Evolutionary conservation across 2,797 vertebrate genomes (phyloP).

Genomic region (Tangara arthus): DNA sequence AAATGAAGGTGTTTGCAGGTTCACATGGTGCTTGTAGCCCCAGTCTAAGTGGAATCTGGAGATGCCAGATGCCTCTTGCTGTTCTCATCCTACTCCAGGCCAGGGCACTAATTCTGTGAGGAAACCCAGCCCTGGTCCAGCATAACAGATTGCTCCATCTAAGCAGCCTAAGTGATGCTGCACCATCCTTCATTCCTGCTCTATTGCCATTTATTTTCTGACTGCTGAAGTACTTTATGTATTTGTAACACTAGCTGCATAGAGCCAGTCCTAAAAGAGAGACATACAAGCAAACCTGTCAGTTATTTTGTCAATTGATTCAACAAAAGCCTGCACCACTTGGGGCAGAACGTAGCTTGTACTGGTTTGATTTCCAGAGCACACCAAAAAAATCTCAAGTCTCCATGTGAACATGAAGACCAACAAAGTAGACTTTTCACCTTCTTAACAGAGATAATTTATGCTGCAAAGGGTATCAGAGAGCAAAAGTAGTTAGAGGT

Average conservation of each 20-base stretch:
- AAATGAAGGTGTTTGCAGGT: background rate
- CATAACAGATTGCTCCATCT: background rate
- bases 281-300: background rate
- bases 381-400: too few species aligned
- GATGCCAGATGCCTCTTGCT: rapidly evolving
- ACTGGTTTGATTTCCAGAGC: background rate
- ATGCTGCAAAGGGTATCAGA: background rate
- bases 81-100: background rate
- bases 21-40: background rate
- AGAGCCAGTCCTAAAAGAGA: background rate
- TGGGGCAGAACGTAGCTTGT: background rate
- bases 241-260: background rate
- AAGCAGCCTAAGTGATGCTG: background rate
- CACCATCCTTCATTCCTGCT: background rate
- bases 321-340: background rate
- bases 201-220: background rate
- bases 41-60: background rate
- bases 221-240: background rate
- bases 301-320: background rate
- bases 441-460: background rate
- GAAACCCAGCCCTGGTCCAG: background rate
- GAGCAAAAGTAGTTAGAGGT: background rate
- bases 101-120: background rate
- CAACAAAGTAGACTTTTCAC: background rate
- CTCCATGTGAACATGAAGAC: background rate